phyloP scores from a whole-genome alignment of 2,888 invertebrate species.

The Zeuzera pyrina region DNA sequence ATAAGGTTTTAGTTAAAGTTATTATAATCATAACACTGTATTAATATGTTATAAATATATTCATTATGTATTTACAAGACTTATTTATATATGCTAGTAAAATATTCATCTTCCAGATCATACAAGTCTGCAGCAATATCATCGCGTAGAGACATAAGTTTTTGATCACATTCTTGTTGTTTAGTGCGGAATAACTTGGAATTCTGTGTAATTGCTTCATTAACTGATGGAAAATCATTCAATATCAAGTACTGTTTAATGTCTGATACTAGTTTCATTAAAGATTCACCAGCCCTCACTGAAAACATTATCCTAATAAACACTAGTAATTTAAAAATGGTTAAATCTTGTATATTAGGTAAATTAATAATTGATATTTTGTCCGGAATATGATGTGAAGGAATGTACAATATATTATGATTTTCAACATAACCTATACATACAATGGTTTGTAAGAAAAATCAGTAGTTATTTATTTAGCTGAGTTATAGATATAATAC shows the following conservation, averaged over 20 bases:
- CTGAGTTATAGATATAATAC: too few relatives aligned
- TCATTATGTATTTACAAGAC: conserved; percentile 2
- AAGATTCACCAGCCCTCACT: conserved; percentile 95
- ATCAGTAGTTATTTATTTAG: too few relatives aligned
- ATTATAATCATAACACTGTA: background rate
- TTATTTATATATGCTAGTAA: conserved; percentile 86
- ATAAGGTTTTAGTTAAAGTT: too few relatives aligned
- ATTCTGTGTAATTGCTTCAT: conserved; percentile 96
- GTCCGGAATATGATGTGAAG: too few relatives aligned
- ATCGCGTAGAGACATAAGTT: conserved; percentile 91
- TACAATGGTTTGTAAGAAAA: too few relatives aligned
- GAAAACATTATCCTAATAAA: too few relatives aligned
- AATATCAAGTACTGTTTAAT: conserved; percentile 98
- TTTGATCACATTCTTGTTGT: conserved; percentile 94
- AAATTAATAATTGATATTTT: too few relatives aligned
- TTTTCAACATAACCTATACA: too few relatives aligned
- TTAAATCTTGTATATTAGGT: too few relatives aligned
- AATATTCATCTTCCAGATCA: conserved; percentile 94
- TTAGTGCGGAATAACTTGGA: conserved; percentile 91
- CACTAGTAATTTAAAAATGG: too few relatives aligned
- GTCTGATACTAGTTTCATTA: conserved; percentile 97
- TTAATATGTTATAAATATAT: background rate
- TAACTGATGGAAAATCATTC: conserved; percentile 98
- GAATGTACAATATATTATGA: too few relatives aligned
- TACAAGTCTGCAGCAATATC: conserved; percentile 96